These are phyloP conservation scores for Drosophila equinoxialis DNA, from an alignment of 1,140 invertebrate species.

Conservation along the genomic window DNA sequence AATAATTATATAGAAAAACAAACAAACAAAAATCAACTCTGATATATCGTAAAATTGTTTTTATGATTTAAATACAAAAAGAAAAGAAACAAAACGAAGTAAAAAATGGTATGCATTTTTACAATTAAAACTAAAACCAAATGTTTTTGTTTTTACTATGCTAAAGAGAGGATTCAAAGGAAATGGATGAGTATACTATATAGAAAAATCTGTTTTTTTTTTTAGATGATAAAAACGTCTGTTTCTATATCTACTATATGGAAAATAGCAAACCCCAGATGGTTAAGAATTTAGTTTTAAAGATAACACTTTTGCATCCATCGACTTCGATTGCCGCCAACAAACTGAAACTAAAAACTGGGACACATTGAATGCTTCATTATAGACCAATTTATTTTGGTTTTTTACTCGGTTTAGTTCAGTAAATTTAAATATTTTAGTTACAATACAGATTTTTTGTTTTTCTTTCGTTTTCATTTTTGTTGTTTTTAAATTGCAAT, in stretches of 20 bases:
- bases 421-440: conserved; percentile 56
- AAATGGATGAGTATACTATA: no score
- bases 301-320: not conserved
- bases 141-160: conserved; percentile 39
- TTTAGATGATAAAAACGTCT: no score
- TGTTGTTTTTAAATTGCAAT: conserved; percentile 28
- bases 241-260: no score
- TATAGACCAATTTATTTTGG: conserved; percentile 69
- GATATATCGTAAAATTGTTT: conserved; percentile 78
- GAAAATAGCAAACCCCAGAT: no score
- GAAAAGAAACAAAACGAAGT: conserved; percentile 50
- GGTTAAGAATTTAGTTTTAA: no score
- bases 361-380: conserved; percentile 31
- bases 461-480: not conserved
- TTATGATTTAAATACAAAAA: conserved; percentile 80
- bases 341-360: no score
- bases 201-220: no score
- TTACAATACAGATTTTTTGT: conserved; percentile 52
- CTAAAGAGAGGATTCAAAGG: no score
- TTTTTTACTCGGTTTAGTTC: conserved; percentile 45
- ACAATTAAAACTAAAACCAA: conserved; percentile 45
- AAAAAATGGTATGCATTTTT: conserved; percentile 64
- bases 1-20: conserved; percentile 63
- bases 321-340: no score
- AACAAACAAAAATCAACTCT: conserved; percentile 47